These are phyloP conservation scores for Ctenoplectra terminalis DNA, from an alignment of 1,140 invertebrate species.

Conservation along the genomic window DNA sequence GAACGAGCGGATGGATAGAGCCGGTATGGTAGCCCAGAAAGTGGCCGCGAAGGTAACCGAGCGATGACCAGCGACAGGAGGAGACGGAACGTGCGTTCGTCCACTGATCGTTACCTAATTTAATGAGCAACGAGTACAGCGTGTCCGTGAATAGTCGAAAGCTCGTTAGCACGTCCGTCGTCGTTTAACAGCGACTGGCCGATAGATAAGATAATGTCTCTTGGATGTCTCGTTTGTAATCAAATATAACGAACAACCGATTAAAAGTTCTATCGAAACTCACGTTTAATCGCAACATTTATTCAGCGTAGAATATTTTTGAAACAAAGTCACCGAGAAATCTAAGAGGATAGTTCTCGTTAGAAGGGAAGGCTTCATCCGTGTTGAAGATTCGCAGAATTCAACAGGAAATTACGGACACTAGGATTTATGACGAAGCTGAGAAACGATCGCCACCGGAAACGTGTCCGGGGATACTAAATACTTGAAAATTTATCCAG, in stretches of 20 bases:
- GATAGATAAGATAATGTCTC: too few species aligned
- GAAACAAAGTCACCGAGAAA: not conserved
- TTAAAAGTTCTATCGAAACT: too few species aligned
- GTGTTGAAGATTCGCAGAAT: not conserved
- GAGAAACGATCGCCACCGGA: not conserved
- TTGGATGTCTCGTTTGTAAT: too few species aligned
- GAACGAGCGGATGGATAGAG: slow-evolving; percentile 8
- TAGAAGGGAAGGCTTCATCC: not conserved
- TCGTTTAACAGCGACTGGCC: slow-evolving; percentile 17
- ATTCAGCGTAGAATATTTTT: too few species aligned
- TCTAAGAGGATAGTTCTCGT: not conserved
- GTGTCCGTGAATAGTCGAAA: slow-evolving; percentile 60
- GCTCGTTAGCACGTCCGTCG: slow-evolving; percentile 63
- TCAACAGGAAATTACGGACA: slow-evolving; percentile 61
- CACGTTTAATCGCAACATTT: too few species aligned
- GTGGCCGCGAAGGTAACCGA: slow-evolving; percentile 28
- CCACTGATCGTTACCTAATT: slow-evolving; percentile 72
- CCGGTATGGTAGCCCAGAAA: slow-evolving; percentile 18
- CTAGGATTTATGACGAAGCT: not conserved
- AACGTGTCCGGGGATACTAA: not conserved
- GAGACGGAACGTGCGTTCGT: slow-evolving; percentile 47
- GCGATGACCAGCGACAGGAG: not conserved
- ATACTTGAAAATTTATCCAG: slow-evolving; percentile 5
- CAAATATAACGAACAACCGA: too few species aligned
- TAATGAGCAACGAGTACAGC: slow-evolving; percentile 62